Evolutionary conservation across 1,140 invertebrate species (phyloP).

Genomic region (Aricia agestis): DNA sequence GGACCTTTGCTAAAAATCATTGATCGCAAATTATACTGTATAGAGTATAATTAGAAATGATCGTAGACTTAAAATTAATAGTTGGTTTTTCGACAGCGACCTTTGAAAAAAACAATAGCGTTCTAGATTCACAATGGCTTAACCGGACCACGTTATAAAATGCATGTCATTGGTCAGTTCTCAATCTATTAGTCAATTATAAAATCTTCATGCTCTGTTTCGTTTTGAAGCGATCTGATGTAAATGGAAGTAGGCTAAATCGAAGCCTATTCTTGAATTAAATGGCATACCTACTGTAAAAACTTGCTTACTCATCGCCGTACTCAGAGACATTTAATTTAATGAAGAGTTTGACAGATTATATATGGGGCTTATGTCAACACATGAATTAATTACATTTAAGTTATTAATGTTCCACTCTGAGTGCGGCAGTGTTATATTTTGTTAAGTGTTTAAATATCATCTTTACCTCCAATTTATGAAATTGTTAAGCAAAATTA

Average conservation of each 20-base stretch:
- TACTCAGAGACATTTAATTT: no score
- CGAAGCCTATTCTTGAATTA: not conserved
- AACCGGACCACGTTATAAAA: not conserved
- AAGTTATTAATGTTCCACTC: no score
- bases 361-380: no score
- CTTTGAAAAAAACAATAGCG: not conserved
- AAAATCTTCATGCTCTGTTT: conserved; percentile 11
- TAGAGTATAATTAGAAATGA: not conserved
- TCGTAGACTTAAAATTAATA: no score
- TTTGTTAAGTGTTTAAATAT: no score
- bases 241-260: not conserved
- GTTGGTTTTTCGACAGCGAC: not conserved
- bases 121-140: not conserved
- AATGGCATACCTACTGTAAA: not conserved
- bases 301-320: no score
- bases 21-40: not conserved
- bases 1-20: no score
- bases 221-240: not conserved
- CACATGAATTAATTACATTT: no score
- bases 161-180: conserved; percentile 9
- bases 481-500: no score
- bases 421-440: no score
- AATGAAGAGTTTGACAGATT: no score
- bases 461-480: no score
- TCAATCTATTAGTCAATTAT: not conserved